Conservation (phyloP, 2,888 invertebrate species). For the Micropterix aruncella region DNA sequence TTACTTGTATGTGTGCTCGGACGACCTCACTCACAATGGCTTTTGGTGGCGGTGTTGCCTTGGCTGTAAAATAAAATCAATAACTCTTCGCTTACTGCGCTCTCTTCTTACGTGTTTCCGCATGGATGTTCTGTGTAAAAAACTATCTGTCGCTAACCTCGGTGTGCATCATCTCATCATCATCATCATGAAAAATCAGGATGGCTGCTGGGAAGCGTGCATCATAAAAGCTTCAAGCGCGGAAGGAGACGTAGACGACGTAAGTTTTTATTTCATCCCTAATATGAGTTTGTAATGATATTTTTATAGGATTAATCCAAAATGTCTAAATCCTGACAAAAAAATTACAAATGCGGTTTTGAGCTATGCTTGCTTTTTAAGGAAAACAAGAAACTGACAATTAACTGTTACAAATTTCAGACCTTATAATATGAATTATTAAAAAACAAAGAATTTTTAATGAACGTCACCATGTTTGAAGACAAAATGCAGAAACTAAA, state of each 20-base stretch:
- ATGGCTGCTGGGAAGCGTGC: neutral
- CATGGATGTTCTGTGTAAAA: neutral
- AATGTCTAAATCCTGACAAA: too few relatives aligned
- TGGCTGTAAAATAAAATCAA: neutral
- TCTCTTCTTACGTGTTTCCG: neutral
- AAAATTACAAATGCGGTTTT: too few relatives aligned
- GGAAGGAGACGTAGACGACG: neutral
- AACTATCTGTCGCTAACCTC: neutral
- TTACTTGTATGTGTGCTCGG: neutral
- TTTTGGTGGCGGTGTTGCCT: neutral
- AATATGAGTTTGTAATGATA: neutral
- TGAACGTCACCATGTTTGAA: too few relatives aligned
- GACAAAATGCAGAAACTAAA: too few relatives aligned
- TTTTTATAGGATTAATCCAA: too few relatives aligned
- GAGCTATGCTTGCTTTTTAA: too few relatives aligned
- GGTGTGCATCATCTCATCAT: neutral
- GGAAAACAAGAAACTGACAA: too few relatives aligned
- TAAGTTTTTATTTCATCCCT: neutral
- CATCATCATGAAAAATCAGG: neutral
- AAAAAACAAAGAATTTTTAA: too few relatives aligned
- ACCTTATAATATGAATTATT: too few relatives aligned
- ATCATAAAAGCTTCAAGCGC: neutral
- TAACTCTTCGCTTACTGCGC: neutral
- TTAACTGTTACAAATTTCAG: too few relatives aligned
- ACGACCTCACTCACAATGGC: too few relatives aligned